Evolutionary conservation across 2,888 invertebrate genomes (phyloP), one percentile per base, ranked within the genome.

Genomic region (Cistogaster globosa): DNA sequence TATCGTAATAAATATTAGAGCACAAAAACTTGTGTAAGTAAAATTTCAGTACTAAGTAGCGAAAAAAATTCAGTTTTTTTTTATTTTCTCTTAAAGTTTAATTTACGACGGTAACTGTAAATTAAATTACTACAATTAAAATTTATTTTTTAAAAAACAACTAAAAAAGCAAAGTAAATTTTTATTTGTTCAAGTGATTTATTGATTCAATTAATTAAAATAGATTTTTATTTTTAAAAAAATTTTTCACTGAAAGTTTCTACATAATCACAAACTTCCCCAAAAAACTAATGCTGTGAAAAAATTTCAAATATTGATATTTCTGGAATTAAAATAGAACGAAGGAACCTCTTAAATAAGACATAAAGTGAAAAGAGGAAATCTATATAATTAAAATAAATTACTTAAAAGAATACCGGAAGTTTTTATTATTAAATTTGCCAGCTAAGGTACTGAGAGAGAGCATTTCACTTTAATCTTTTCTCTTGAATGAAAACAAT

Each of bases 331-430:
- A 57, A 48, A 55, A 26, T 4, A 26, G 26, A 4, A 26, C 4
- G 4, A 1, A 26, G 26, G 26, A 26, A 26, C 1, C 26, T 26
- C 1, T 26, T 26, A 26, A 26, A 2, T 26, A 57, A 53, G n/a
- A 55, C 9, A 14, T 26, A 62, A 68, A 45, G 68, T 12, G 12
- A 26, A 60, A 75, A 82, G 86, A 89, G 87, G 83, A 87, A 88
- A 89, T 16, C 60, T 65, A 82, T 88, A 90, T 89, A 90, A 90
- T 90, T 90, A 90, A 2, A 26, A 2, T 2, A 26, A 91, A 90
- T 90, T 89, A 89, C 86, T 88, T 88, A 87, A 83, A 84, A 87
- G 86, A 86, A 89, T 86, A 83, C 81, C 85, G 83, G 71, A 88
- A 89, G 90, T 6, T 38, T 9, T 5, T 89, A 89, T 89, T 89